Percentiles rank a stretch among this genome's conserved stretches.
Conservation (phyloP, 37 sponge, comb jelly and placozoan species). For the Diacarnus erythraeanus region DNA sequence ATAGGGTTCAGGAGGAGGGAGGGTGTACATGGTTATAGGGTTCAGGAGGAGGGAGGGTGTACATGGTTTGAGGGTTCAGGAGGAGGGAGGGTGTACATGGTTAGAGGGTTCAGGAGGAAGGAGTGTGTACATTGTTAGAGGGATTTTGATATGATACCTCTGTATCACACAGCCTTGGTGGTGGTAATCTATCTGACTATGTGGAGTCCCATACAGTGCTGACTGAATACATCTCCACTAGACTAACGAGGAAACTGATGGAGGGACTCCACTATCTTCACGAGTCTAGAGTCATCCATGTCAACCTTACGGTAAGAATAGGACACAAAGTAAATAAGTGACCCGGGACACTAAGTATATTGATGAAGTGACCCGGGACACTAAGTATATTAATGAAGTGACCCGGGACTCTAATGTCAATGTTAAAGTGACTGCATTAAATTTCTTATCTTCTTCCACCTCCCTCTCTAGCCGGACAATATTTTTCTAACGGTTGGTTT, state of each 20-base stretch:
- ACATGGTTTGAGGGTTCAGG: too few species aligned
- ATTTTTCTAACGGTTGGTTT: constrained; percentile 23
- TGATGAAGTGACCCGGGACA: background rate
- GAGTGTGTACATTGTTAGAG: too few species aligned
- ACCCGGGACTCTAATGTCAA: background rate
- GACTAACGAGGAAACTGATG: constrained; percentile 24
- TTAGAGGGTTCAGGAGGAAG: too few species aligned
- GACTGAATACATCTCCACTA: constrained; percentile 30
- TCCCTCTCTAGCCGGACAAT: constrained; percentile 46
- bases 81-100: too few species aligned
- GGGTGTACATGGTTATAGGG: too few species aligned
- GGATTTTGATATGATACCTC: too few species aligned
- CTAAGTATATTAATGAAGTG: background rate
- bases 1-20: too few species aligned
- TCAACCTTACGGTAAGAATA: constrained; percentile 48
- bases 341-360: background rate
- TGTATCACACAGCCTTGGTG: constrained; percentile 32
- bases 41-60: too few species aligned
- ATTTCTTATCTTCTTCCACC: background rate
- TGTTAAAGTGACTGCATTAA: background rate
- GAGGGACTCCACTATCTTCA: constrained; percentile 68
- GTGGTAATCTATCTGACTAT: constrained; percentile 24
- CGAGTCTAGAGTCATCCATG: constrained; percentile 33
- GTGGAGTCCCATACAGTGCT: background rate
- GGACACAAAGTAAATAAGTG: background rate